Evolutionary conservation across 2,888 invertebrate species (phyloP).

Genomic region (Bhutanitis thaidina): DNA sequence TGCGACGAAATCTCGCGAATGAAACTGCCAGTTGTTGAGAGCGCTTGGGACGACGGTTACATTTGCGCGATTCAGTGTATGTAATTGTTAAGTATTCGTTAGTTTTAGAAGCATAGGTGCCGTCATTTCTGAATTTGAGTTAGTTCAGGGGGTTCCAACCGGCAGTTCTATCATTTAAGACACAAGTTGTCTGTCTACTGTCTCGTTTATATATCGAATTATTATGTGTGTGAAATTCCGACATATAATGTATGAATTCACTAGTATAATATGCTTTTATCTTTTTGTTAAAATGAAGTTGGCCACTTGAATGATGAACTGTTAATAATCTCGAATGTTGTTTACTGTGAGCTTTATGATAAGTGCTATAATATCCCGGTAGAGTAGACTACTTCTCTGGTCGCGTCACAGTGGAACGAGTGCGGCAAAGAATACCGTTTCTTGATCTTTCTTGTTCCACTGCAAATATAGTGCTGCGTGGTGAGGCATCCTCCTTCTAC

Average conservation of each 20-base stretch:
- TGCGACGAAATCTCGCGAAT: constrained; percentile 43
- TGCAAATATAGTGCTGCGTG: constrained; percentile 61
- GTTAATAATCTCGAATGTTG: constrained; percentile 65
- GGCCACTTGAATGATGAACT: constrained; percentile 52
- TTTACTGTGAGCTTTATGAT: constrained; percentile 53
- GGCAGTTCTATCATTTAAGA: constrained; percentile 60
- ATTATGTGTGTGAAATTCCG: constrained; percentile 7
- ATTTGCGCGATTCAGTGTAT: constrained; percentile 55
- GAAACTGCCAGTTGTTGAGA: constrained; percentile 34
- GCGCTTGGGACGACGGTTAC: constrained; percentile 31
- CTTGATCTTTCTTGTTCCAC: constrained; percentile 42
- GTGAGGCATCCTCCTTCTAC: constrained; percentile 30
- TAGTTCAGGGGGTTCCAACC: constrained; percentile 60
- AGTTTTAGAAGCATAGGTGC: constrained; percentile 66
- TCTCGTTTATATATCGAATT: constrained; percentile 4
- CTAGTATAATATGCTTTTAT: neutral
- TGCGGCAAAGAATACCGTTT: constrained; percentile 24
- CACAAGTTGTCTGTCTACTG: neutral
- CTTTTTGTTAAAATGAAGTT: neutral
- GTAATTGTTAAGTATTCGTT: constrained; percentile 70
- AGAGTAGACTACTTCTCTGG: constrained; percentile 66
- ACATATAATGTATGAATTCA: constrained; percentile 16
- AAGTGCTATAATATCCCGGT: constrained; percentile 57
- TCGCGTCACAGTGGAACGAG: constrained; percentile 65
- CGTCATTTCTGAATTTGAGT: constrained; percentile 77